Evolutionary conservation across 2,888 invertebrate species (phyloP), one percentile per base, ranked within the genome.

Genomic region (Platycnemis pennipes): DNA sequence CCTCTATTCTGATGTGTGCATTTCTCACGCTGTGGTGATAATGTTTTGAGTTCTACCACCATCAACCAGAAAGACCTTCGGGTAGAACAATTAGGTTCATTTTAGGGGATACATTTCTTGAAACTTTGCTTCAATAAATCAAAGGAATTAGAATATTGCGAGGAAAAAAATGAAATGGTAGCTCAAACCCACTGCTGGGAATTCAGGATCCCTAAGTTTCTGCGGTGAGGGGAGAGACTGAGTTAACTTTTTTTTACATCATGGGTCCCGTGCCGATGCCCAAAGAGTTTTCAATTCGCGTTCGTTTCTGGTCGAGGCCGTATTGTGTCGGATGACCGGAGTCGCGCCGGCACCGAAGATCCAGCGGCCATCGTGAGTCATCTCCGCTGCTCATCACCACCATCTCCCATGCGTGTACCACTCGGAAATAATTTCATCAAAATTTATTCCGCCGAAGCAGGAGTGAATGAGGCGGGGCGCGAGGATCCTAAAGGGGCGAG

Each of bases 381-480:
- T 63, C 89, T 26, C 37, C 53, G 26, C 37, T 22, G 2, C 53
- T 26, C 89, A 42, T 53, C 53, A 46, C 31, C 37, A 22, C 37
- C 89, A 56, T 63, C 89, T 56, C 89, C 2, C 77, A 37, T 2
- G 31, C 77, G 77, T 37, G 77, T 77, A 31, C 26, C 37, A 31
- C 37, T 77, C 77, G 37, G 56, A 89, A 89, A 56, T 89, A 53
- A 89, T 89, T 89, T 56, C 56, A 89, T 56, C 56, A 63, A 56
- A 89, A 89, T 89, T 56, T 56, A 26, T 22, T 89, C 56, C 19
- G 31, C 7, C 0, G 1, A 11, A 37, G 77, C 37, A 16, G 77
- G 37, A 13, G 77, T 37, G 77, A n/a, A 69, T 69, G n/a, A 31
- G 69, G 31, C 8, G 31, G 69, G 69, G 22, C 5, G 69, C 13